phyloP scores from a whole-genome alignment of 1,140 invertebrate species.

The Drosophila kohkoa region DNA sequence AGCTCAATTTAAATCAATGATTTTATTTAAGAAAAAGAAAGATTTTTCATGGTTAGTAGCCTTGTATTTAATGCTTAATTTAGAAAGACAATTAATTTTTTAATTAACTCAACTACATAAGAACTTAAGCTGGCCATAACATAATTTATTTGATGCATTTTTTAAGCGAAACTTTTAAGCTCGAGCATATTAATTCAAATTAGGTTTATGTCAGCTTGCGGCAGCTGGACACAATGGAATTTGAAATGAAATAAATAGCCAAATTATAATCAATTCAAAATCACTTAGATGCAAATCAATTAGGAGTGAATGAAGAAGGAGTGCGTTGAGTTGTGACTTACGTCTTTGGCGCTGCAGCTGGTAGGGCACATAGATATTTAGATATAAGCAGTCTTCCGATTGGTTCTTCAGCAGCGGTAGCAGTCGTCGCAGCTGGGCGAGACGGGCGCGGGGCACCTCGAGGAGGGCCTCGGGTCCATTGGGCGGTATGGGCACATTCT shows the following conservation, averaged over 20 bases:
- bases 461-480: constrained; percentile 91
- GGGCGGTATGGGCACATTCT: constrained; percentile 89
- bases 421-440: constrained; percentile 92
- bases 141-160: no score
- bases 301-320: not conserved
- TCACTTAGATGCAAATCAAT: not conserved
- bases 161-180: no score
- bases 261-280: not conserved
- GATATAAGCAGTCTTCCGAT: constrained; percentile 98
- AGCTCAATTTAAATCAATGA: no score
- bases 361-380: constrained; percentile 96
- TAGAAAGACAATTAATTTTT: no score
- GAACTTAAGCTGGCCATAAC: no score
- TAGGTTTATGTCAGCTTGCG: no score
- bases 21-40: no score
- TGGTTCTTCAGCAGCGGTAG: constrained; percentile 94
- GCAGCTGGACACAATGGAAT: not conserved
- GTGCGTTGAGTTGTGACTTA: constrained; percentile 62
- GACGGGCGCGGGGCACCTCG: constrained; percentile 91
- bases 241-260: not conserved
- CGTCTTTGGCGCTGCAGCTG: constrained; percentile 69
- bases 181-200: no score
- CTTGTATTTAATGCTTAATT: no score
- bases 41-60: no score
- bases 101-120: no score